A percentile compares a stretch with the other conserved stretches of the same genome.
Conservation (phyloP, 2,888 invertebrate genomes). For the Eilema depressum region DNA sequence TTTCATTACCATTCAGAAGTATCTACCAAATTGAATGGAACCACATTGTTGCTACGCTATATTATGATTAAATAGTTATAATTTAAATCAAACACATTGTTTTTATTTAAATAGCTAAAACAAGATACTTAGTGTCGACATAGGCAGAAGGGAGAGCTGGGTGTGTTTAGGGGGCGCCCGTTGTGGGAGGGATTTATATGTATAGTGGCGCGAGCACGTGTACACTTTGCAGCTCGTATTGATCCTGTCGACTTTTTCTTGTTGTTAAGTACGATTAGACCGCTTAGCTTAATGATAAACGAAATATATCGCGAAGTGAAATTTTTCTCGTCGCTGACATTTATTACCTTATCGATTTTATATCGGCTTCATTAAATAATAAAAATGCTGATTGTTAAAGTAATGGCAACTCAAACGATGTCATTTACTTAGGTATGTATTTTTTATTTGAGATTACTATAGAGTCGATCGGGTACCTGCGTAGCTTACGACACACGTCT, state of each 20-base stretch:
- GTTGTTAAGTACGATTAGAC: slow-evolving; percentile 58
- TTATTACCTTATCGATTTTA: background rate
- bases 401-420: background rate
- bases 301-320: background rate
- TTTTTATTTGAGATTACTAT: background rate
- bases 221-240: slow-evolving; percentile 86
- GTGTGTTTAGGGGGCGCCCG: slow-evolving; percentile 78
- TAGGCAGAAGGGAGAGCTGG: slow-evolving; percentile 72
- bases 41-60: background rate
- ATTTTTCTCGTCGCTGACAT: background rate
- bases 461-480: background rate
- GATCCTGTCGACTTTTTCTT: slow-evolving; percentile 71
- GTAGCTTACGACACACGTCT: background rate
- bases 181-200: slow-evolving; percentile 82
- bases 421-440: background rate
- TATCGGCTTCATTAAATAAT: background rate
- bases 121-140: slow-evolving; percentile 78
- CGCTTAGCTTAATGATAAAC: background rate
- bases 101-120: slow-evolving; percentile 59
- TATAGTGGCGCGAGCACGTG: slow-evolving; percentile 86
- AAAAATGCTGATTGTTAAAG: background rate
- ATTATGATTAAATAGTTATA: background rate
- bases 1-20: slow-evolving; percentile 44
- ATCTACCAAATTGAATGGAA: background rate
- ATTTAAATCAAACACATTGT: slow-evolving; percentile 17